phyloP scores from a whole-genome alignment of 2,113 vertebrate species.

The Nothoprocta pentlandii region DNA sequence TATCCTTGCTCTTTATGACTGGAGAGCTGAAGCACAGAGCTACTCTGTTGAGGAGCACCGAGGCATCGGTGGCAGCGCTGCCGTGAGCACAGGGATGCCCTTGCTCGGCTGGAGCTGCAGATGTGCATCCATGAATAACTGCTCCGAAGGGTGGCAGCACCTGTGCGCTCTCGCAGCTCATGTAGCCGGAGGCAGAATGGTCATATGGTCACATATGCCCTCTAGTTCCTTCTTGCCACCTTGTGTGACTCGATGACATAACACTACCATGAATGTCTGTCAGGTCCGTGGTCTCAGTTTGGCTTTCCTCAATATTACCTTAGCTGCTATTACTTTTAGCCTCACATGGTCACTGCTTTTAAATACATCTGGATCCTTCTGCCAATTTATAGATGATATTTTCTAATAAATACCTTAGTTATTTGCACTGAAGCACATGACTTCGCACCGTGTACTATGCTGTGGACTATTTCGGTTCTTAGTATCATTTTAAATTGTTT shows the following conservation, averaged over 20 bases:
- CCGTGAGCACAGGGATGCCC: neutral
- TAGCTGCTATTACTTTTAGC: neutral
- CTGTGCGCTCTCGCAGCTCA: neutral
- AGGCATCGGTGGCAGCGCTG: neutral
- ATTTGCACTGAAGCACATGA: rapidly evolving
- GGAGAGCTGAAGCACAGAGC: neutral
- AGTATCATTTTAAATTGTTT: neutral
- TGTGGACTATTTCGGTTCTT: neutral
- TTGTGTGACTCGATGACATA: rapidly evolving
- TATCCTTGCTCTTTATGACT: neutral
- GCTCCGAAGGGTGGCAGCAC: neutral
- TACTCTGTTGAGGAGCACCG: neutral
- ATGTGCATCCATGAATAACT: neutral
- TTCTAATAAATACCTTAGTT: neutral
- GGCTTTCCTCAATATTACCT: neutral
- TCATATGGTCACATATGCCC: neutral
- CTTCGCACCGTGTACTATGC: rapidly evolving
- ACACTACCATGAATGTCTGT: neutral
- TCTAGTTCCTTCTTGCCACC: neutral
- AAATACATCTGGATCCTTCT: neutral
- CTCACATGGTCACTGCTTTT: neutral
- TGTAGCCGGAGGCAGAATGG: neutral
- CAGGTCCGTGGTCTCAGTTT: neutral
- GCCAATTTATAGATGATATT: neutral
- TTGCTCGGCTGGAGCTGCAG: neutral